These are phyloP conservation scores for Cariama cristata DNA, from an alignment of 2,113 vertebrate species.

Conservation along the genomic window DNA sequence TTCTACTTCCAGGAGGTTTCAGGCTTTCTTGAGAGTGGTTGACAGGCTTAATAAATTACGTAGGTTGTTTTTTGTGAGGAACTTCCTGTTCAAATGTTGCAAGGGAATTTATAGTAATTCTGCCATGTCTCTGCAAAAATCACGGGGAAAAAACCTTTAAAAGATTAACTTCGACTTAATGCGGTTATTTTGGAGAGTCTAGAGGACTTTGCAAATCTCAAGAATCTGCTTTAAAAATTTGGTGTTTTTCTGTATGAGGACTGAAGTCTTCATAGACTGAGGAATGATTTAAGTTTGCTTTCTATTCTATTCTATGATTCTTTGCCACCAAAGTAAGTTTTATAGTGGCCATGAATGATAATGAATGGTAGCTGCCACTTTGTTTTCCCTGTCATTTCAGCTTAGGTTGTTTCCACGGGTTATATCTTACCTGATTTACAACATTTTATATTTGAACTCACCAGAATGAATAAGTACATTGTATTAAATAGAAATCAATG, in stretches of 20 bases:
- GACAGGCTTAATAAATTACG: neutral
- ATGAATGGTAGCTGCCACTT: neutral
- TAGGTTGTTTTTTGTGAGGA: neutral
- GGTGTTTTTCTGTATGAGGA: neutral
- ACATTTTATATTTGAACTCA: neutral
- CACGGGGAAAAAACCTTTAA: neutral
- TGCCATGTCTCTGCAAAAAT: neutral
- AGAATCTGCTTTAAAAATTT: neutral
- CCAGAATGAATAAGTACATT: neutral
- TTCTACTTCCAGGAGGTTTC: neutral
- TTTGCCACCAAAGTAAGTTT: neutral
- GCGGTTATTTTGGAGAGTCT: neutral
- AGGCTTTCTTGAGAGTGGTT: neutral
- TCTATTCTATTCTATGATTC: neutral
- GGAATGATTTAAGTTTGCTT: neutral
- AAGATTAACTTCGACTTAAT: neutral
- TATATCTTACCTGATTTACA: neutral
- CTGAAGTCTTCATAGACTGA: neutral
- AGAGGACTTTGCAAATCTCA: neutral
- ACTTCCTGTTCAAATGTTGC: neutral
- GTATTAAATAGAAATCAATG: neutral
- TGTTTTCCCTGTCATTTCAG: neutral
- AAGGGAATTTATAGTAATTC: neutral
- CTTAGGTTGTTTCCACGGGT: neutral
- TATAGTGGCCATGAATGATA: neutral